Base-by-base conservation (phyloP, 2,888 invertebrate species). In the Glomeris marginata region DNA sequence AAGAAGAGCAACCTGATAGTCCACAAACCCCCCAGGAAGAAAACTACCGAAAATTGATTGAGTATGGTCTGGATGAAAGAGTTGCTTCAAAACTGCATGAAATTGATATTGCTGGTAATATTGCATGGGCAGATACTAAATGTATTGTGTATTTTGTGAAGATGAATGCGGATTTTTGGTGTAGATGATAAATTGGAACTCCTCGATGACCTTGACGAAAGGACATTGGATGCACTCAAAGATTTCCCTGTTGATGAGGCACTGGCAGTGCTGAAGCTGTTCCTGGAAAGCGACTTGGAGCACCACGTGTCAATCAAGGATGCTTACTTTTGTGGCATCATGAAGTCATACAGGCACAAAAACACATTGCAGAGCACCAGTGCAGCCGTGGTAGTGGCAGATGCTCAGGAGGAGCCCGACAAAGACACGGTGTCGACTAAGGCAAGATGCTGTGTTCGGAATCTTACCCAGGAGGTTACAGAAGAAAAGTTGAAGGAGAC, bases 261-360 rank as follows among this genome's bases (percentile, higher is more conserved):
- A 40, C 58, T 69, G 45, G 63, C 64, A 47, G 88, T 90, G 70
- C 78, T 95, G 69, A 85, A 86, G 72, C 92, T 94, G 77, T 95
- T 95, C 75, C 80, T 90, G 65, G 92, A 94, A 72, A 92, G 92
- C 66, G 94, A 94, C 77, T 76, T 98, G 71, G 92, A 94, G 74
- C 97, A n/a, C n/a, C n/a, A 98, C 77, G 97, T 98, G 66, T 90
- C 91, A 65, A 97, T 98, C 77, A 97, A 97, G 76, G 91, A 94
- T 71, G 95, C 95, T 67, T 98, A 91, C 75, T 78, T 98, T 66
- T 97, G 97, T 76, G 94, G 97, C 67, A 88, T 97, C 64, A 95
- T 98, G 92, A 95, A 97, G 74, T 95, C 95, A 63, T 97, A 94
- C 76, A 78, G 91, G 69, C 90, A 85, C 72, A 69, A 70, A 52